A percentile compares a stretch with the other conserved stretches of the same genome.
Evolutionary conservation across 2,797 vertebrate species (phyloP).

Genomic region (Todus mexicanus): DNA sequence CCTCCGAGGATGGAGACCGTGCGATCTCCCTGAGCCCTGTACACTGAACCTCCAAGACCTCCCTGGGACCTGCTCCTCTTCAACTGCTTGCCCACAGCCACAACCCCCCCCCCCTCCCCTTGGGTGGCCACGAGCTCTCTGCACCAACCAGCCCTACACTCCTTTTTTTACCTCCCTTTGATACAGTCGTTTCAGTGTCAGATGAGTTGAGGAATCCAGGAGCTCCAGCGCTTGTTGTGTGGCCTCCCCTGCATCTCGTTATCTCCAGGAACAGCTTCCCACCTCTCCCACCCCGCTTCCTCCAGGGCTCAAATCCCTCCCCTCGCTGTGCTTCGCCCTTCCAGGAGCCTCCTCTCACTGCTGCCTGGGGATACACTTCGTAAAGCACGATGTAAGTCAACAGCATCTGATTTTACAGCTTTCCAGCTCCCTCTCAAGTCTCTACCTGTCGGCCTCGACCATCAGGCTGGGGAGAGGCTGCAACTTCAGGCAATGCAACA

Average conservation of each 20-base stretch:
- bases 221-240: background rate
- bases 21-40: background rate
- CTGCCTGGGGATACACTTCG: background rate
- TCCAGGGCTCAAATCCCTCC: background rate
- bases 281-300: background rate
- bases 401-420: background rate
- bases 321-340: background rate
- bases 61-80: background rate
- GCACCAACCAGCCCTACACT: background rate
- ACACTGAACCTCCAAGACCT: background rate
- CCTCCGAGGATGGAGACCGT: background rate
- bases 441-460: background rate
- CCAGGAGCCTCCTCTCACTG: background rate
- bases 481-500: background rate
- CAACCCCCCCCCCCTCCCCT: too few species aligned
- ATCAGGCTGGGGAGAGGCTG: background rate
- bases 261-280: constrained; percentile 13
- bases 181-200: background rate
- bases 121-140: background rate
- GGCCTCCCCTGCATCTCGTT: background rate
- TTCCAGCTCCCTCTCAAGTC: background rate
- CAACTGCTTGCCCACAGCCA: background rate
- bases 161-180: background rate
- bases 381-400: background rate
- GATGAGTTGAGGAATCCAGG: background rate